Base-by-base conservation (phyloP, 64 coral and sea anemone genomes). In the Actinia tenebrosa region DNA sequence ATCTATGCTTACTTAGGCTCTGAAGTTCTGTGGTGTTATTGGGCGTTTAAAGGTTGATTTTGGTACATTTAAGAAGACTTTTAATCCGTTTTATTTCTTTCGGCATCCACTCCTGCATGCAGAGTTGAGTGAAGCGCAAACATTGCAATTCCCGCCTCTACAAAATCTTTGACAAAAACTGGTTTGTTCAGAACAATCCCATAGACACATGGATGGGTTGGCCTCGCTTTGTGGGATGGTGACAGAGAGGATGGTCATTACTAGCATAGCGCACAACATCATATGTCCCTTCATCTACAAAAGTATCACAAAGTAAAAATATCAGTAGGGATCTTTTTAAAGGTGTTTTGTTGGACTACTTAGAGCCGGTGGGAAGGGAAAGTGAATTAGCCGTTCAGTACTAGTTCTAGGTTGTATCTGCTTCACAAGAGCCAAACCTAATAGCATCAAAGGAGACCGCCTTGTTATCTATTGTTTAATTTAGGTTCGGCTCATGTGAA, bases 201-300 rank as follows among this genome's bases (percentile, higher is more conserved):
- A 37, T 42, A 75, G 9, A 42, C 69, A 75, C 6, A 5, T 9
- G 64, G 22, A n/a, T 69, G 22, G 63, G n/a, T 75, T 13, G 15
- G 69, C 69, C 10, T 11, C 15, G 25, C 6, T 75, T n/a, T 75
- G 22, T 42, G 69, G 69, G 69, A 75, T 75, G 69, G n/a, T 43
- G 69, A 75, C 69, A 75, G 69, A 26, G 7, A 75, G 14, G 69
- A 75, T 42, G 11, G 69, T 75, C 69, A 72, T 13, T 26, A 75
- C 2, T 3, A 75, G 69, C 13, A 75, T 10, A 37, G 69, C 26
- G 9, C n/a, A 75, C 26, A 42, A 30, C 1, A 75, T 30, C 69
- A 75, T 30, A 42, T 75, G 69, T 75, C 69, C 69, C 15, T 75
- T 75, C 69, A 75, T 75, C 69, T 75, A 26, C 10, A 75, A 75